Evolutionary conservation across 2,888 invertebrate species (phyloP), one percentile per base, ranked within the genome.

Genomic region (Leistus spinibarbis): DNA sequence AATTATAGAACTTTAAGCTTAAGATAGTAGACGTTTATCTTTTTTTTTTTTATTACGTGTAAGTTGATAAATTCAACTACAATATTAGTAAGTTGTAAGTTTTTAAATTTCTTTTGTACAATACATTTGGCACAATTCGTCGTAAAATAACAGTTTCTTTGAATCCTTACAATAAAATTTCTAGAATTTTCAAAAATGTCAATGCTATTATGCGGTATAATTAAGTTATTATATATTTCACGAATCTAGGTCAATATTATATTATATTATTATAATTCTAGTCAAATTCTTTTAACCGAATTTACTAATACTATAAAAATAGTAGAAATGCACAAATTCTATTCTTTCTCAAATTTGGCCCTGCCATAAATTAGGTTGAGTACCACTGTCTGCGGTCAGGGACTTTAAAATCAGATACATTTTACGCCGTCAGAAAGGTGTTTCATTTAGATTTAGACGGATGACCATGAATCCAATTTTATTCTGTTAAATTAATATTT

Each of bases 41-140:
- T 27, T 24, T 69, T n/a, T 69, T 17, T 53, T 60, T 69, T 69
- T 60, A 27, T 69, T 69, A 7, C 69, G 60, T 57, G 69, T 69
- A 69, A 69, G 69, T 69, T 23, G 24, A 56, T 3, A 23, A 57
- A 16, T 5, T 40, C 40, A 40, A 40, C 40, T 40, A 40, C 40
- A 40, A 40, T 40, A 13, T 40, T 40, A 4, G 5, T 13, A 40
- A 40, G 40, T 40, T 10, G 40, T 40, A 40, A 40, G 40, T 40
- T 40, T 40, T 40, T 40, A 40, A 40, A 7, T 40, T 40, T 40
- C 7, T 40, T 0, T 40, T 40, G n/a, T n/a, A n/a, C 40, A 7
- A 40, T 40, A 10, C 40, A 40, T 40, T n/a, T n/a, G n/a, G 40
- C 5, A 7, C 7, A 40, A 24, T 24, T 24, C 3, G 7, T n/a